A percentile compares a stretch with the other conserved stretches of the same genome.
phyloP scores from a whole-genome alignment of 2,797 vertebrate genomes.

The Notoglanidium macrostoma region DNA sequence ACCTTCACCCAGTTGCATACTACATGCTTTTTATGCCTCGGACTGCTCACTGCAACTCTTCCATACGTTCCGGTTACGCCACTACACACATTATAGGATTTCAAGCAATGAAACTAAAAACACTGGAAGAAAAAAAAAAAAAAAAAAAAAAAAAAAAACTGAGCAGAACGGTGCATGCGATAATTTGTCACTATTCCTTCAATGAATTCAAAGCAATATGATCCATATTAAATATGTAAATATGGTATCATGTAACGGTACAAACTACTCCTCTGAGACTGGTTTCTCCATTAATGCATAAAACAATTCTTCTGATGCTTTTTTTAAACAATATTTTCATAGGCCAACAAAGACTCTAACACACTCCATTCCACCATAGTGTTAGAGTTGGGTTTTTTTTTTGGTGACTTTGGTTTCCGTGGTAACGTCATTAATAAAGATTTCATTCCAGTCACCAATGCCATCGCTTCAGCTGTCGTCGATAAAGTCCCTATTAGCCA shows the following conservation, averaged over 20 bases:
- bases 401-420: not conserved
- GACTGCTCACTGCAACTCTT: not conserved
- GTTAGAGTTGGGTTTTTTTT: not conserved
- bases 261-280: not conserved
- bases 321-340: not conserved
- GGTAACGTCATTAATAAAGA: not conserved
- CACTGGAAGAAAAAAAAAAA: not conserved
- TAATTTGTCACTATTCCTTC: not conserved
- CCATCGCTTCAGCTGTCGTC: not conserved
- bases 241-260: no score
- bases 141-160: no score
- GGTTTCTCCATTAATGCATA: not conserved
- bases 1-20: constrained; percentile 23
- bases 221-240: not conserved
- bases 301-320: not conserved
- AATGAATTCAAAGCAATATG: not conserved
- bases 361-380: not conserved
- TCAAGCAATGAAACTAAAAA: not conserved
- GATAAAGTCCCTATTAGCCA: not conserved
- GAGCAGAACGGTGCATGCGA: not conserved
- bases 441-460: not conserved
- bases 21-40: constrained; percentile 23
- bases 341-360: not conserved
- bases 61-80: not conserved
- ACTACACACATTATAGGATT: not conserved